Evolutionary conservation across 2,113 vertebrate genomes (phyloP).

Genomic region (Meleagris gallopavo): DNA sequence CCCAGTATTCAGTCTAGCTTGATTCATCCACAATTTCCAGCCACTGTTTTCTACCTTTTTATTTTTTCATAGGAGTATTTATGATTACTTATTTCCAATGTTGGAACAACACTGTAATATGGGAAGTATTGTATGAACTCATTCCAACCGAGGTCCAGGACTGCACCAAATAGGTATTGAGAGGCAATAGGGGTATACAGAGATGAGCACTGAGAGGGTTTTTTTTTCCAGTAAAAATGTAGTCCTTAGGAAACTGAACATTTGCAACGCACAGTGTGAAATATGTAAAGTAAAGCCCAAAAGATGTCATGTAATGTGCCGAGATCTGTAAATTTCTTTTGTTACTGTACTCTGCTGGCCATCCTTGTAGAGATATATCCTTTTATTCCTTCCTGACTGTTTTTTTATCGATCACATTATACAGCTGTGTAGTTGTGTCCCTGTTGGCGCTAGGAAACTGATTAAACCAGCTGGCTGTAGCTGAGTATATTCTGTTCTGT

Average conservation of each 20-base stretch:
- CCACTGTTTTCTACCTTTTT: neutral
- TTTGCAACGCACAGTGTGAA: neutral
- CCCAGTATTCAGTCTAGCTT: neutral
- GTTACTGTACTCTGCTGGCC: neutral
- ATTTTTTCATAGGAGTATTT: neutral
- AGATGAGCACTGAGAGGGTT: neutral
- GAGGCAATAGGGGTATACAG: neutral
- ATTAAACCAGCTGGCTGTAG: slow-evolving; percentile 49
- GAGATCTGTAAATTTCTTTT: neutral
- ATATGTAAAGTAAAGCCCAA: neutral
- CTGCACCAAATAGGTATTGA: neutral
- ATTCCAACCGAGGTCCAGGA: neutral
- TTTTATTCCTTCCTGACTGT: slow-evolving; percentile 24
- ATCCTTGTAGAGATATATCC: neutral
- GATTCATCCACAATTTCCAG: neutral
- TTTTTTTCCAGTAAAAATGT: neutral
- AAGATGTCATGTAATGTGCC: neutral
- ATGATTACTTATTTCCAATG: neutral
- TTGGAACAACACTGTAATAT: neutral
- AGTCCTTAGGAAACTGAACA: neutral
- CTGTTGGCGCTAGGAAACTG: neutral
- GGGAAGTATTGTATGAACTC: neutral
- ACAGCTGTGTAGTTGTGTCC: slow-evolving; percentile 26
- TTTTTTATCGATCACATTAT: neutral
- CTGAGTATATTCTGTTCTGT: neutral